These are phyloP conservation scores for Synanthedon tipuliformis DNA, from an alignment of 2,888 invertebrate species.

Conservation along the genomic window DNA sequence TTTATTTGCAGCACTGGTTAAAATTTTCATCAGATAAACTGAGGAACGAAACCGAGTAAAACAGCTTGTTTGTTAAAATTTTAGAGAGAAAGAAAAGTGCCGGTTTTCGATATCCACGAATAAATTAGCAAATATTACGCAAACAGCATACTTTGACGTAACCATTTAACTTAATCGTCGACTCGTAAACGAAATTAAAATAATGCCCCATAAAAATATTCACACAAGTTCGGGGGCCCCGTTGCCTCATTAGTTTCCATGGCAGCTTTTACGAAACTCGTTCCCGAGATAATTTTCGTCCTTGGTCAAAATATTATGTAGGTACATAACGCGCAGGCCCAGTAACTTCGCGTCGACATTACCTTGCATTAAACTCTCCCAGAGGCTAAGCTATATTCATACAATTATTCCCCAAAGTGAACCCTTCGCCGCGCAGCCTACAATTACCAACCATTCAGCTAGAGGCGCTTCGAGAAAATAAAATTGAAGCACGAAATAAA, in stretches of 20 bases:
- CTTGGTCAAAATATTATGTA: constrained; percentile 53
- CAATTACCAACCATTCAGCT: constrained; percentile 65
- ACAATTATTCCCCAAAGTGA: constrained; percentile 66
- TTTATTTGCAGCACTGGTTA: no score
- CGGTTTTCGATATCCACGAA: no score
- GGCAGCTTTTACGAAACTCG: constrained; percentile 59
- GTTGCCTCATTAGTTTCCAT: constrained; percentile 62
- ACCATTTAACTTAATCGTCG: neutral
- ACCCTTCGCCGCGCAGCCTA: constrained; percentile 57
- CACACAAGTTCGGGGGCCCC: constrained; percentile 49
- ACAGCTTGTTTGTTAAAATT: no score
- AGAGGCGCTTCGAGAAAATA: constrained; percentile 46
- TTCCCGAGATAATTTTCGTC: constrained; percentile 62
- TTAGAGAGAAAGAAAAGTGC: no score
- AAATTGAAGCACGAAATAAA: constrained; percentile 56
- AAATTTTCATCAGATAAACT: no score
- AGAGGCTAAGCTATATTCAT: constrained; percentile 54
- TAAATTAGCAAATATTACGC: no score
- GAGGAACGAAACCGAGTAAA: no score
- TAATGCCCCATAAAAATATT: constrained; percentile 57
- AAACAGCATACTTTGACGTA: neutral
- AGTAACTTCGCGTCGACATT: constrained; percentile 43
- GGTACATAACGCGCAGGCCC: constrained; percentile 38
- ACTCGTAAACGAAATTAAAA: constrained; percentile 51
- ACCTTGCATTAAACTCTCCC: constrained; percentile 66